These are phyloP conservation scores for Cosmia pyralina DNA, from an alignment of 2,888 invertebrate species.

Conservation along the genomic window DNA sequence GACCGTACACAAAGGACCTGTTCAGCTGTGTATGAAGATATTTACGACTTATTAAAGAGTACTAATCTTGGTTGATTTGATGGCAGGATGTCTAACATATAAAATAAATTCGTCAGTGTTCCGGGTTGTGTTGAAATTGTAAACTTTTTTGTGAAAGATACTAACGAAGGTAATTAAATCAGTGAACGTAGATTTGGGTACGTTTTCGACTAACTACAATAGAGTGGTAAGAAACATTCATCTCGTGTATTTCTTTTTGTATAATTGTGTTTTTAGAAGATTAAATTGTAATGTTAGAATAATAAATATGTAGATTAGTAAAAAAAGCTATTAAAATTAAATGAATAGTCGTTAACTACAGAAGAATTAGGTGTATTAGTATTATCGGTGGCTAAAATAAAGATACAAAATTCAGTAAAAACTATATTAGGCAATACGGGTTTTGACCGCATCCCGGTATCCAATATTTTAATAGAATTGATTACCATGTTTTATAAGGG, in stretches of 20 bases:
- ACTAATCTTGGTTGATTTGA: slow-evolving; percentile 66
- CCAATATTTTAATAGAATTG: slow-evolving; percentile 26
- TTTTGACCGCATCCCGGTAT: slow-evolving; percentile 1
- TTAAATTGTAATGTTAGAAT: slow-evolving; percentile 31
- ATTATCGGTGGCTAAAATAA: slow-evolving; percentile 14
- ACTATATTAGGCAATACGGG: neutral
- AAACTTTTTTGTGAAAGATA: slow-evolving; percentile 55
- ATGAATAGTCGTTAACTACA: slow-evolving; percentile 20
- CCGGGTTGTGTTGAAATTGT: slow-evolving; percentile 52
- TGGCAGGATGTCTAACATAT: slow-evolving; percentile 61
- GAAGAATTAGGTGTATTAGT: slow-evolving; percentile 29
- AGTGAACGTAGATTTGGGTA: slow-evolving; percentile 10
- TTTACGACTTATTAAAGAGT: slow-evolving; percentile 63
- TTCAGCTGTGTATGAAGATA: slow-evolving; percentile 60
- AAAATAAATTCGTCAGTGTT: slow-evolving; percentile 51
- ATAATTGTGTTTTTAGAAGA: slow-evolving; percentile 31
- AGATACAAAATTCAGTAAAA: neutral
- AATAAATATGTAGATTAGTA: slow-evolving; percentile 44
- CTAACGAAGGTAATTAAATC: slow-evolving; percentile 27
- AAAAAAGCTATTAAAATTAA: slow-evolving; percentile 34
- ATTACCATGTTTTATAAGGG: slow-evolving; percentile 26
- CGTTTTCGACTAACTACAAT: slow-evolving; percentile 7
- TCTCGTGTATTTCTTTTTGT: slow-evolving; percentile 18
- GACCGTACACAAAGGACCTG: slow-evolving; percentile 49
- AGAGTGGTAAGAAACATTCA: slow-evolving; percentile 10